Percentiles rank a stretch among this genome's conserved stretches.
Conservation (phyloP, 2,113 vertebrate species). For the Trachemys scripta region DNA sequence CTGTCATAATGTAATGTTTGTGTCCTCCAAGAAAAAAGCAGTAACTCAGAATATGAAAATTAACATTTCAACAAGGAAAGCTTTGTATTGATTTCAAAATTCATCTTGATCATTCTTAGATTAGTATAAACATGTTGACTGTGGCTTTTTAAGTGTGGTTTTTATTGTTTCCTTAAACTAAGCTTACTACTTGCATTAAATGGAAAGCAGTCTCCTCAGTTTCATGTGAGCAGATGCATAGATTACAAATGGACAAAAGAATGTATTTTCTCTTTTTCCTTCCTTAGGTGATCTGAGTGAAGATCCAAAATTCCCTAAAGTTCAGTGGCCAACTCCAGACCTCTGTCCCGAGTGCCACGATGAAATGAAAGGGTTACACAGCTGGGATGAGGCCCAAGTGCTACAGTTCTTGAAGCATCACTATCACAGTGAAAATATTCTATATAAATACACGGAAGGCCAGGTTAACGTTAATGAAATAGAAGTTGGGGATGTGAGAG, state of each 20-base stretch:
- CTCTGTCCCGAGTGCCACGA: slow-evolving; percentile 91
- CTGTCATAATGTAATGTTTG: not conserved
- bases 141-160: not conserved
- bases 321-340: slow-evolving; percentile 90
- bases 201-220: not conserved
- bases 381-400: slow-evolving; percentile 88
- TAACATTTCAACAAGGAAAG: not conserved
- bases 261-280: not conserved
- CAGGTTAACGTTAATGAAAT: not conserved
- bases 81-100: accelerated
- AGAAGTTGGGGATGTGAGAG: not conserved
- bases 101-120: not conserved
- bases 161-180: not conserved
- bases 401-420: slow-evolving; percentile 87
- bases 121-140: not conserved
- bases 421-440: slow-evolving; percentile 84
- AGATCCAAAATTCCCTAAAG: slow-evolving; percentile 92
- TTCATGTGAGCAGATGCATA: not conserved
- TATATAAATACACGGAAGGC: slow-evolving; percentile 72
- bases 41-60: accelerated
- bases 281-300: slow-evolving; percentile 89
- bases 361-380: slow-evolving; percentile 85
- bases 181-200: accelerated
- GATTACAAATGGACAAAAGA: no score
- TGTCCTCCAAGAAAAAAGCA: not conserved